Conservation (phyloP, 2,113 vertebrate genomes). For the Ophthalmolycus amberensis region DNA sequence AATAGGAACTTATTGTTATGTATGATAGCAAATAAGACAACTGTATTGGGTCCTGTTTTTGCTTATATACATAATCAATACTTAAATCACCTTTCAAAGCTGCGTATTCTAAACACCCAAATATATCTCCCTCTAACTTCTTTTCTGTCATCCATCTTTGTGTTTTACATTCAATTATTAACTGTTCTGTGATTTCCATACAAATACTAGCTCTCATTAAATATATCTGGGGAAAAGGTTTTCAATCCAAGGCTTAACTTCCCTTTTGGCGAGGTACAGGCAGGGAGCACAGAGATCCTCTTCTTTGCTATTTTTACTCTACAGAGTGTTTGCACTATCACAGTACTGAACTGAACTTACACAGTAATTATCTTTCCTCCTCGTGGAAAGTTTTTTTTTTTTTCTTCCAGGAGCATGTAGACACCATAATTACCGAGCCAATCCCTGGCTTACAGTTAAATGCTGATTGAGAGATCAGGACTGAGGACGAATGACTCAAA, state of each 20-base stretch:
- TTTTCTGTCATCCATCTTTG: background rate
- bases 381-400: constrained; percentile 20
- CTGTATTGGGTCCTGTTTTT: no score
- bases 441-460: constrained; percentile 6
- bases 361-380: constrained; percentile 10
- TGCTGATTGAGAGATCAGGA: constrained; percentile 41
- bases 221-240: background rate
- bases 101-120: no score
- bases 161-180: background rate
- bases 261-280: background rate
- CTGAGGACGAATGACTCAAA: constrained; percentile 20
- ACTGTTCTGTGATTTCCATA: constrained; percentile 4
- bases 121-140: no score
- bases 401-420: constrained; percentile 19
- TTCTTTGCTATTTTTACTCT: constrained; percentile 15
- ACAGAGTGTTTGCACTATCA: constrained; percentile 4
- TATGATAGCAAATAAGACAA: background rate
- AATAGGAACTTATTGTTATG: background rate
- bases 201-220: background rate
- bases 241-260: constrained; percentile 10
- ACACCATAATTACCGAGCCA: constrained; percentile 23
- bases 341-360: background rate
- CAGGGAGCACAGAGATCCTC: constrained; percentile 6
- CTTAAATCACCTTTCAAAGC: no score
- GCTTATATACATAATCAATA: background rate